Evolutionary conservation across 1,140 invertebrate species (phyloP).

Genomic region (Drosophila melanogaster): Release_6_plus_ISO1_MT NC_004354.4:22846001-22846500

Average conservation of each 20-base stretch:
- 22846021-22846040: constrained; percentile 73
- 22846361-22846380: constrained; percentile 74
- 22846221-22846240: constrained; percentile 61
- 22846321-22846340: constrained; percentile 23
- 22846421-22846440: constrained; percentile 7
- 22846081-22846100: constrained; percentile 37
- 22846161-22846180: constrained; percentile 80
- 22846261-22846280: constrained; percentile 62
- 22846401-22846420: constrained; percentile 41
- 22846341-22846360: constrained; percentile 53
- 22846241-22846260: constrained; percentile 66
- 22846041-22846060: constrained; percentile 81
- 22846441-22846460: constrained; percentile 27
- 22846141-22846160: constrained; percentile 73
- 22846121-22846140: constrained; percentile 64
- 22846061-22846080: constrained; percentile 34
- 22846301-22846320: constrained; percentile 25
- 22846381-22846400: constrained; percentile 78
- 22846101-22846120: constrained; percentile 38
- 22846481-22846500: constrained; percentile 7
- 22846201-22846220: constrained; percentile 40
- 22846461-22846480: constrained; percentile 11
- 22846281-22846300: constrained; percentile 59
- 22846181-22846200: constrained; percentile 41
- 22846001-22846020: constrained; percentile 57